These are phyloP conservation scores for Rosalia funebris DNA, from an alignment of 2,888 invertebrate species.

Conservation along the genomic window DNA sequence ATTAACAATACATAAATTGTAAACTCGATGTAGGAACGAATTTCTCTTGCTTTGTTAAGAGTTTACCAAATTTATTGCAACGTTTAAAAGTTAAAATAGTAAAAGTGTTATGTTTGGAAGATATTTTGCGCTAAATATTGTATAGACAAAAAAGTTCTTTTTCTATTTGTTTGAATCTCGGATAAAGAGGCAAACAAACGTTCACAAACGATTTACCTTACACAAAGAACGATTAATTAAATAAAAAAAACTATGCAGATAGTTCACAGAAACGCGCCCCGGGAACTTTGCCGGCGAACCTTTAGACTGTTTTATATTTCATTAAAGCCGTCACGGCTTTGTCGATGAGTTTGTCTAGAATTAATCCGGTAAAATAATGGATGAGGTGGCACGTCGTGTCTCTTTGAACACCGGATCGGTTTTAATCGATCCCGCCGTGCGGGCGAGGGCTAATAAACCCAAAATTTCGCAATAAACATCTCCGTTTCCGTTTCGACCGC, in stretches of 20 bases:
- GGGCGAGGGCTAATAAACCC: conserved; percentile 25
- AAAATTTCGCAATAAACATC: conserved; percentile 26
- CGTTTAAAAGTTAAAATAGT: too few species aligned
- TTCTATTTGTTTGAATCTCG: neutral
- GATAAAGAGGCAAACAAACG: neutral
- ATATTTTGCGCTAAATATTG: too few species aligned
- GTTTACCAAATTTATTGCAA: too few species aligned
- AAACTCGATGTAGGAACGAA: too few species aligned
- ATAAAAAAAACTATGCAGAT: conserved; percentile 1
- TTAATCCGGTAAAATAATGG: conserved; percentile 10
- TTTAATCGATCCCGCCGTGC: conserved; percentile 14
- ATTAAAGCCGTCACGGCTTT: neutral
- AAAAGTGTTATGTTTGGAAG: too few species aligned
- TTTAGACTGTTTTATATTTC: neutral
- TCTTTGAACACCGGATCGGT: conserved; percentile 15
- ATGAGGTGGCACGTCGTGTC: neutral
- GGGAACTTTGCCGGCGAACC: neutral
- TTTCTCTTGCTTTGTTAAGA: too few species aligned
- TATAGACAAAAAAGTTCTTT: too few species aligned
- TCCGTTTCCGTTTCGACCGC: conserved; percentile 22
- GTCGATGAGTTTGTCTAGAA: conserved; percentile 1
- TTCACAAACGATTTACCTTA: neutral
- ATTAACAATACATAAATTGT: too few species aligned
- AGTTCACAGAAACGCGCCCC: neutral
- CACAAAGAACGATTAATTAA: conserved; percentile 1